Evolutionary conservation across 2,888 invertebrate species (phyloP).

Genomic region (Clepsis dumicolana): DNA sequence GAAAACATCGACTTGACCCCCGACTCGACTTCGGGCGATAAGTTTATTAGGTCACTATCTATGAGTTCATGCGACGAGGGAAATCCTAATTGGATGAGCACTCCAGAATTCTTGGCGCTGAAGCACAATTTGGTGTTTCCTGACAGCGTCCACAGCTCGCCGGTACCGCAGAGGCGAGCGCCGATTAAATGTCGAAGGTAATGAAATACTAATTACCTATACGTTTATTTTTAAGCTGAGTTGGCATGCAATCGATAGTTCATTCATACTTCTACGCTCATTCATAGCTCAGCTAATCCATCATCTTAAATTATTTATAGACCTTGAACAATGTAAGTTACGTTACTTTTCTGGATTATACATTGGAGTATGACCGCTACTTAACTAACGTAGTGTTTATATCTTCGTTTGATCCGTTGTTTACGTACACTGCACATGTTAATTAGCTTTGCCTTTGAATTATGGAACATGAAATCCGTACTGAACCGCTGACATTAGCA

Average conservation of each 20-base stretch:
- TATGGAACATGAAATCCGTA: not conserved
- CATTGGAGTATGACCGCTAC: not conserved
- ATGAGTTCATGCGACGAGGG: slow-evolving; percentile 90
- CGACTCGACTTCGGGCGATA: slow-evolving; percentile 85
- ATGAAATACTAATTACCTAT: not conserved
- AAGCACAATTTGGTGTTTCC: slow-evolving; percentile 94
- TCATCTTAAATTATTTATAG: not conserved
- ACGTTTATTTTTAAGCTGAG: slow-evolving; percentile 6
- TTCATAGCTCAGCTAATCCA: slow-evolving; percentile 18
- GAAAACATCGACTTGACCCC: slow-evolving; percentile 90
- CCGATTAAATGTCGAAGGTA: slow-evolving; percentile 88
- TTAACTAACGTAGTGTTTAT: not conserved
- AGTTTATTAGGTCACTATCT: slow-evolving; percentile 87
- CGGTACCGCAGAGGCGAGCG: slow-evolving; percentile 88
- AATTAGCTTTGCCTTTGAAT: not conserved
- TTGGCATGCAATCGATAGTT: slow-evolving; percentile 15
- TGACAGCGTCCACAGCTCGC: slow-evolving; percentile 92
- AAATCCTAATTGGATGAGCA: slow-evolving; percentile 92
- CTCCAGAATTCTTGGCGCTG: slow-evolving; percentile 92
- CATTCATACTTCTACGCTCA: slow-evolving; percentile 13
- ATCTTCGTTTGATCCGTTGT: not conserved
- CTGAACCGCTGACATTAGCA: not conserved
- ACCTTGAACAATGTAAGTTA: not conserved
- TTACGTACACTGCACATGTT: not conserved
- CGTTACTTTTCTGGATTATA: too few relatives aligned